phyloP scores from a whole-genome alignment of 2,797 vertebrate species.

The Phylloscopus collybita region DNA sequence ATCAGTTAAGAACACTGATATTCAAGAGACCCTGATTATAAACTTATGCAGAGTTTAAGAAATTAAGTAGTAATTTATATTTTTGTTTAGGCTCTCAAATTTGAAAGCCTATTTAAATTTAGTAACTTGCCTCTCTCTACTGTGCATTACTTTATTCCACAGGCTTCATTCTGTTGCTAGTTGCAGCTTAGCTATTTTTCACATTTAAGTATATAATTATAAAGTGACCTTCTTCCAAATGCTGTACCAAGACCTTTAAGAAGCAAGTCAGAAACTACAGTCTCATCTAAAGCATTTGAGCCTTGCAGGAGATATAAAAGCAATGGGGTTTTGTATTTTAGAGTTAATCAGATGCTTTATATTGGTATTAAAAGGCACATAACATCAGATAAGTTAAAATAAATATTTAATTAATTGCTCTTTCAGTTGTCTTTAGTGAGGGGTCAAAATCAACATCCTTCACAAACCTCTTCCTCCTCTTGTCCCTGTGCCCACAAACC shows the following conservation, averaged over 20 bases:
- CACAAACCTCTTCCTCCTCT: neutral
- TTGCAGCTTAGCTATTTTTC: neutral
- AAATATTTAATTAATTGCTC: neutral
- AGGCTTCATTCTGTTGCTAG: neutral
- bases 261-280: neutral
- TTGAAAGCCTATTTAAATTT: neutral
- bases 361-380: neutral
- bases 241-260: neutral
- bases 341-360: neutral
- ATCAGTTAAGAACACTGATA: neutral
- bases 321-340: neutral
- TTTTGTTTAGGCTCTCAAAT: neutral
- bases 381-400: neutral
- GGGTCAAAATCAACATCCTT: neutral
- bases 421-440: neutral
- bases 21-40: neutral
- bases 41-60: neutral
- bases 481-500: neutral
- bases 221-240: slow-evolving; percentile 14
- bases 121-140: neutral
- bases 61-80: neutral
- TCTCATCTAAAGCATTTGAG: neutral
- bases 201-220: slow-evolving; percentile 2
- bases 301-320: neutral
- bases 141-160: neutral